A percentile compares a stretch with the other conserved stretches of the same genome.
phyloP scores from a whole-genome alignment of 2,888 invertebrate genomes.

The Hylaea fasciaria region DNA sequence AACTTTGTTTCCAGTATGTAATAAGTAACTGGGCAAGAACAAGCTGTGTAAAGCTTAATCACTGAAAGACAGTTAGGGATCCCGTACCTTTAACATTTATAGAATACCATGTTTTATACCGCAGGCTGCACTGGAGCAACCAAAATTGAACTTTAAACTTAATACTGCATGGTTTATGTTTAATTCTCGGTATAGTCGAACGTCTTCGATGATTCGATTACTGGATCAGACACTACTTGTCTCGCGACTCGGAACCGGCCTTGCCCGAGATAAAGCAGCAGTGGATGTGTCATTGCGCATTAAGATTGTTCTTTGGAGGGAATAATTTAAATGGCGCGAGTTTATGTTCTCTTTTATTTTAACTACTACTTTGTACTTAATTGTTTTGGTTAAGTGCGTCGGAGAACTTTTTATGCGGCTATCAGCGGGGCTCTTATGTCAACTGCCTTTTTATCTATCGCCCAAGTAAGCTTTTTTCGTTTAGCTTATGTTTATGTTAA shows the following conservation, averaged over 20 bases:
- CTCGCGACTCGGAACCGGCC: conserved; percentile 49
- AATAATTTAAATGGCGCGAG: conserved; percentile 53
- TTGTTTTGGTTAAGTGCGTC: conserved; percentile 38
- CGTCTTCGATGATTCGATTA: conserved; percentile 54
- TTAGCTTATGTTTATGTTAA: conserved; percentile 8
- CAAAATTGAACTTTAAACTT: conserved; percentile 28
- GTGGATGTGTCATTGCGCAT: conserved; percentile 60
- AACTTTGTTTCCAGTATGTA: too few relatives aligned
- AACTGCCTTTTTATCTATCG: conserved; percentile 28
- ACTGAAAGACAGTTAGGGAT: conserved; percentile 2
- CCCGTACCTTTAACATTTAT: conserved; percentile 10
- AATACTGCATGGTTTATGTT: conserved; percentile 17
- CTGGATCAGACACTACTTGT: conserved; percentile 55
- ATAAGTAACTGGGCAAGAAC: too few relatives aligned
- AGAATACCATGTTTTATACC: conserved; percentile 19
- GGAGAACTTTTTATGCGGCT: conserved; percentile 36
- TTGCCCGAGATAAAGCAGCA: conserved; percentile 54
- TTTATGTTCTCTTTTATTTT: conserved; percentile 40
- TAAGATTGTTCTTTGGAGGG: conserved; percentile 58
- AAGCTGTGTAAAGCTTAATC: conserved; percentile 3
- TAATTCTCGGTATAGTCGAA: conserved; percentile 7
- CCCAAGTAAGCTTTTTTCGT: conserved; percentile 14
- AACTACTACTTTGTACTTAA: conserved; percentile 42
- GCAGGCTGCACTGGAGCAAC: too few relatives aligned
- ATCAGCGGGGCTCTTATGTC: conserved; percentile 32